Conservation (phyloP, 64 coral and sea anemone species). For the Hydrozoanthus tunicans region DNA sequence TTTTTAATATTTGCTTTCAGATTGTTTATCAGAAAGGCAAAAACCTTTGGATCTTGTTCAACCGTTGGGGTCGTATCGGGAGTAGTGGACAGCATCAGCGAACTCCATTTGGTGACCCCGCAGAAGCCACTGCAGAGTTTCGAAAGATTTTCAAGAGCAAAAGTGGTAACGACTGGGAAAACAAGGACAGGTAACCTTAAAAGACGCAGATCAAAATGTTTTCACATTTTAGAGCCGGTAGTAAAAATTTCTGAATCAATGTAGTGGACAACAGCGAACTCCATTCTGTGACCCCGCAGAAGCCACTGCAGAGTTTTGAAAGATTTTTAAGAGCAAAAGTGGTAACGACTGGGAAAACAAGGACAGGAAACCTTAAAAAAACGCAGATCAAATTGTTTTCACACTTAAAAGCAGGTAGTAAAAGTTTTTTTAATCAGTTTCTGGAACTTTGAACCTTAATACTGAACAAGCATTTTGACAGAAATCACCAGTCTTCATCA, state of each 20-base stretch:
- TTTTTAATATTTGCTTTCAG: slow-evolving; percentile 20
- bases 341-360: slow-evolving; percentile 87
- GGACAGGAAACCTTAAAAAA: slow-evolving; percentile 36
- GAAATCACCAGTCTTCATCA: too few species aligned
- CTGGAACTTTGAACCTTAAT: too few species aligned
- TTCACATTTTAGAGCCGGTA: too few species aligned
- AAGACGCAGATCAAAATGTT: too few species aligned
- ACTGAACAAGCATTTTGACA: too few species aligned
- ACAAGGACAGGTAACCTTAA: slow-evolving; percentile 64
- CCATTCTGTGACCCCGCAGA: slow-evolving; percentile 10
- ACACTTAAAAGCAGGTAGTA: too few species aligned
- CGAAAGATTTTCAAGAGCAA: slow-evolving; percentile 90
- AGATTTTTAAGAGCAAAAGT: slow-evolving; percentile 91
- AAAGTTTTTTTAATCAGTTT: too few species aligned
- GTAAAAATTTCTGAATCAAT: too few species aligned
- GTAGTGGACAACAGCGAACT: too few species aligned
- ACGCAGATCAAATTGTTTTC: too few species aligned
- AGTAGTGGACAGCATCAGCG: slow-evolving; percentile 84
- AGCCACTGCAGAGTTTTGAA: slow-evolving; percentile 76
- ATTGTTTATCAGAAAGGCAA: slow-evolving; percentile 85
- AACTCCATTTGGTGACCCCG: slow-evolving; percentile 68
- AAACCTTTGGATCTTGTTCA: slow-evolving; percentile 81
- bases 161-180: slow-evolving; percentile 84
- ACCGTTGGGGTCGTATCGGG: slow-evolving; percentile 89
- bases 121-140: slow-evolving; percentile 73